Evolutionary conservation across 2,888 invertebrate species (phyloP), one percentile per base, ranked within the genome.

Genomic region (Chaetoderma sp.): DNA sequence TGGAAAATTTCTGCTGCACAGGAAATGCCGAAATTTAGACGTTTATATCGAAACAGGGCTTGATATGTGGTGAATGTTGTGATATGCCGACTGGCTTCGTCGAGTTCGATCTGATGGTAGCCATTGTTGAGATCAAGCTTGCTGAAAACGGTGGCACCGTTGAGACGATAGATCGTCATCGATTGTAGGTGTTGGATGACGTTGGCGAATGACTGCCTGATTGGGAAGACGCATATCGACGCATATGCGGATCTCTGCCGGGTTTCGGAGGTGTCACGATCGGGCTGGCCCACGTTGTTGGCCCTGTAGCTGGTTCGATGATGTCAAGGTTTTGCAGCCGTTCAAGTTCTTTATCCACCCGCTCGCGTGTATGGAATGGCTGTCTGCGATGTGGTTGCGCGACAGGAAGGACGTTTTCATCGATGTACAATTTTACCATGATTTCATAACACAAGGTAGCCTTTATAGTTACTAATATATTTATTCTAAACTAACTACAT

Each of bases 1-100:
- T 87, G 85, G 65, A 86, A 87, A 1, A 85, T 73, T 74, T 87
- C 88, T 0, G 86, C 83, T 4, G 88, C 88, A 56, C 84, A 85
- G 1, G 63, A 70, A 10, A 72, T 64, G 4, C 76, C 76, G 62
- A 75, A 78, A 61, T 23, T 69, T 33, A 74, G 44, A 0, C 74
- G 42, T 60, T 75, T 74, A 58, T 71, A 76, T 45, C 71, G 47
- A 13, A 32, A 63, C 18, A 77, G 62, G 16, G 72, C 74, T 1
- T 62, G 42, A 50, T 78, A 76, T 4, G 73, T 75, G 10, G 30
- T 59, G 57, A 75, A 78, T 6, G 75, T 74, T n/a, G 72, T 74
- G 5, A 76, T 73, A 21, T 62, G 68, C 64, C 72, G 55, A 0
- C 81, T 83, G 13, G 78, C 71, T 33, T 32, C 25, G 30, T 70